phyloP scores from a whole-genome alignment of 2,797 vertebrate species.

The Lagocephalus sceleratus region DNA sequence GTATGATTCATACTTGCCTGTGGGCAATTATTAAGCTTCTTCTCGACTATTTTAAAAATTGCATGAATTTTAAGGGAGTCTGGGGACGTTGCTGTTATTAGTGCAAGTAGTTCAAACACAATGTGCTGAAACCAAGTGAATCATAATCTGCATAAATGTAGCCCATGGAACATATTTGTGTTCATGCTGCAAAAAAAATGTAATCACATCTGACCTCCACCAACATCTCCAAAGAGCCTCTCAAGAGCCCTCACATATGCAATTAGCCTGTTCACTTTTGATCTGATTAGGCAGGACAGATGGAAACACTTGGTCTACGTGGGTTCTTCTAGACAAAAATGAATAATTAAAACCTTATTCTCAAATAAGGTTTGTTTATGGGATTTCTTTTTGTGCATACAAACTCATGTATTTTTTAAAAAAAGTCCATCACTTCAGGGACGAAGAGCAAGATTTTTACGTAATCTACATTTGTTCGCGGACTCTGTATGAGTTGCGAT shows the following conservation, averaged over 20 bases:
- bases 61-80: neutral
- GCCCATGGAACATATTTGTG: too few relatives aligned
- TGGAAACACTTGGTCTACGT: neutral
- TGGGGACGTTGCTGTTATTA: neutral
- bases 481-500: neutral
- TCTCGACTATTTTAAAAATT: neutral
- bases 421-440: slow-evolving; percentile 3
- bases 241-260: neutral
- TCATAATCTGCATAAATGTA: too few relatives aligned
- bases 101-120: neutral
- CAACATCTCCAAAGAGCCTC: neutral
- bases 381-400: neutral
- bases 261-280: neutral
- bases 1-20: neutral
- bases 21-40: too few relatives aligned
- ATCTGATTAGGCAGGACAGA: neutral
- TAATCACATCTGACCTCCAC: too few relatives aligned
- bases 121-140: neutral
- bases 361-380: neutral
- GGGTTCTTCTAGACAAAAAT: neutral
- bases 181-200: too few relatives aligned
- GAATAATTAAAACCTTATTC: neutral
- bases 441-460: slow-evolving; percentile 3
- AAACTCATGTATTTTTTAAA: neutral
- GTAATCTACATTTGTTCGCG: neutral